Base-by-base conservation (phyloP, 64 coral and sea anemone genomes). In the Astreopora myriophthalma region DNA sequence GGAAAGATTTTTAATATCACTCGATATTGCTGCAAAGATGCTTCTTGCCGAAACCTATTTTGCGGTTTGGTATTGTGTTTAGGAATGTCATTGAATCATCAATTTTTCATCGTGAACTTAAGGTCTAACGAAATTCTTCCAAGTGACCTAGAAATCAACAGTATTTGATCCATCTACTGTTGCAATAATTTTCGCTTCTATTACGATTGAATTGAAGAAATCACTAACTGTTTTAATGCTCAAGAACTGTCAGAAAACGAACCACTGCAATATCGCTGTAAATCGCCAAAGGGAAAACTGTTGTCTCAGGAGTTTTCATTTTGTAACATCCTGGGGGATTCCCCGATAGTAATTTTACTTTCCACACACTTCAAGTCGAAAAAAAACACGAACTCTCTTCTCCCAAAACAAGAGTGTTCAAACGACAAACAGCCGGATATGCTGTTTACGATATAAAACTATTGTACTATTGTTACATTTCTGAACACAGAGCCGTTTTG, bases 71-170 rank as follows among this genome's bases (percentile, higher is more conserved):
- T 38, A 83, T 83, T 83, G 79, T 83, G 79, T 38, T 36, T 64
- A 61, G 79, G 79, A 83, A 83, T 83, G 79, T 83, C 79, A 83
- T 83, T 83, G 79, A 83, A 39, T 36, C 52, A 64, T 83, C 33
- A 34, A 0, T 24, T 64, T 83, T 83, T 83, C n/a, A 63, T 65
- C 57, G 79, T 22, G 16, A 83, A 10, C 26, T 24, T 25, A 17
- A 36, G 8, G 22, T 19, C 51, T 51, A 5, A 34, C 24, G 12
- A 74, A 30, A 19, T 51, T 27, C 24, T 28, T 13, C 9, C 6
- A 49, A 55, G 7, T 6, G 6, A 3, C 0, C 3, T 51, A 5
- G 0, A 83, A 65, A 61, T 36, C 19, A 37, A 38, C 20, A 12
- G 29, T 17, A 37, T 5, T 38, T 2, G 20, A 24, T 64, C 24